These are phyloP conservation scores for Phyllotreta striolata DNA, from an alignment of 2,888 invertebrate species.

Conservation along the genomic window DNA sequence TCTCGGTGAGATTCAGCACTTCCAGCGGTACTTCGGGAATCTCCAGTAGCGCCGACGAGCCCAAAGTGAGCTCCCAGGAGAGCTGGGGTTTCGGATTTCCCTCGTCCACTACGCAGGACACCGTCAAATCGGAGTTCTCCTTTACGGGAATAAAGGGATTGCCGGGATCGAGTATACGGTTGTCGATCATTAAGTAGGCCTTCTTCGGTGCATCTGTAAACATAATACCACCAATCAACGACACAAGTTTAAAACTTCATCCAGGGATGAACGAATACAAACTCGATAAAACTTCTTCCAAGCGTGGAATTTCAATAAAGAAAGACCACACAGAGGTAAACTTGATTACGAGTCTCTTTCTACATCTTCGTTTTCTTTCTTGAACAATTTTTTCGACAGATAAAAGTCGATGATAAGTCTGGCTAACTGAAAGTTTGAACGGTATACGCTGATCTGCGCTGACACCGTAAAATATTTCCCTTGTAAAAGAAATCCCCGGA, in stretches of 20 bases:
- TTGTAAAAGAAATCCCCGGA: slow-evolving; percentile 23
- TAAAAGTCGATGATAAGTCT: slow-evolving; percentile 27
- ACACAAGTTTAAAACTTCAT: slow-evolving; percentile 18
- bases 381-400: slow-evolving; percentile 22
- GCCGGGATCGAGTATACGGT: slow-evolving; percentile 82
- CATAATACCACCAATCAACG: not conserved
- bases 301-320: slow-evolving; percentile 9
- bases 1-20: slow-evolving; percentile 62
- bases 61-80: slow-evolving; percentile 72
- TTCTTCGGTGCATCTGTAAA: slow-evolving; percentile 80
- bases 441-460: slow-evolving; percentile 20
- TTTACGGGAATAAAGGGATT: slow-evolving; percentile 88
- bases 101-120: slow-evolving; percentile 88
- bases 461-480: slow-evolving; percentile 31
- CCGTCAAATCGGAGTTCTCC: slow-evolving; percentile 82
- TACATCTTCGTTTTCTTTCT: slow-evolving; percentile 14
- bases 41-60: slow-evolving; percentile 67
- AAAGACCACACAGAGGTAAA: slow-evolving; percentile 4
- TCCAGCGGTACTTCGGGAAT: slow-evolving; percentile 66
- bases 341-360: slow-evolving; percentile 19
- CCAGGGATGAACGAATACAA: not conserved
- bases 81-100: slow-evolving; percentile 74
- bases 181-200: slow-evolving; percentile 87
- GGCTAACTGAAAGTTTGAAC: slow-evolving; percentile 27
- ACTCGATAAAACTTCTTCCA: slow-evolving; percentile 22